These are phyloP conservation scores for Tryphoninae sp. DNA, from an alignment of 2,888 invertebrate species.

Conservation along the genomic window DNA sequence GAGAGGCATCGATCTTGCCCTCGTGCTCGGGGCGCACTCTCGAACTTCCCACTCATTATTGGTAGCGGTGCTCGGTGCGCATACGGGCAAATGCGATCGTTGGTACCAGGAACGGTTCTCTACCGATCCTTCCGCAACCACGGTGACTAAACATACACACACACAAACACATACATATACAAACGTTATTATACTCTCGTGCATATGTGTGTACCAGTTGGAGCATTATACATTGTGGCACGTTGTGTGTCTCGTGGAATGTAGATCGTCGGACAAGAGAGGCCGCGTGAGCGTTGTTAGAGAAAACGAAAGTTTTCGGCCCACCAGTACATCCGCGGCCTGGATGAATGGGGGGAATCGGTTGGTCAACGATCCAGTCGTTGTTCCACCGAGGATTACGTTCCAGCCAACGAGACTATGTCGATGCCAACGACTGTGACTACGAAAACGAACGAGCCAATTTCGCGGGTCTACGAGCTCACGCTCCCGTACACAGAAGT, in stretches of 20 bases:
- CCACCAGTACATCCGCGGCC: constrained; percentile 33
- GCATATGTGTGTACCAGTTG: background rate
- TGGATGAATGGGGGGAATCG: constrained; percentile 26
- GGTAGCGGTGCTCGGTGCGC: constrained; percentile 16
- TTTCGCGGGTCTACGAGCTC: background rate
- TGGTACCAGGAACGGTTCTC: background rate
- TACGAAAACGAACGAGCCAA: background rate
- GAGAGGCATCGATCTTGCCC: constrained; percentile 61
- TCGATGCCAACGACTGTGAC: background rate
- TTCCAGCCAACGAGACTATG: background rate
- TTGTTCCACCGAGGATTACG: constrained; percentile 15
- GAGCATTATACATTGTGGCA: background rate
- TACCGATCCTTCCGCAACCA: constrained; percentile 7
- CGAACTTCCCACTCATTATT: constrained; percentile 62
- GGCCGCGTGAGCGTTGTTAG: constrained; percentile 51
- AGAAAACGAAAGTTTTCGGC: constrained; percentile 62
- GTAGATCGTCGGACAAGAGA: constrained; percentile 51
- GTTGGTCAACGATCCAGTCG: constrained; percentile 8
- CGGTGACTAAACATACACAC: background rate
- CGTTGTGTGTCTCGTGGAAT: constrained; percentile 30
- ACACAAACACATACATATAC: background rate
- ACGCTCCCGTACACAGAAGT: background rate
- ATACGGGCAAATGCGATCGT: constrained; percentile 3
- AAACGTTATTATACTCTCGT: background rate
- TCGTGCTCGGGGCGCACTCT: constrained; percentile 58